A percentile compares a stretch with the other conserved stretches of the same genome.
Conservation (phyloP, 2,797 vertebrate genomes). For the Xerus rutilus region DNA sequence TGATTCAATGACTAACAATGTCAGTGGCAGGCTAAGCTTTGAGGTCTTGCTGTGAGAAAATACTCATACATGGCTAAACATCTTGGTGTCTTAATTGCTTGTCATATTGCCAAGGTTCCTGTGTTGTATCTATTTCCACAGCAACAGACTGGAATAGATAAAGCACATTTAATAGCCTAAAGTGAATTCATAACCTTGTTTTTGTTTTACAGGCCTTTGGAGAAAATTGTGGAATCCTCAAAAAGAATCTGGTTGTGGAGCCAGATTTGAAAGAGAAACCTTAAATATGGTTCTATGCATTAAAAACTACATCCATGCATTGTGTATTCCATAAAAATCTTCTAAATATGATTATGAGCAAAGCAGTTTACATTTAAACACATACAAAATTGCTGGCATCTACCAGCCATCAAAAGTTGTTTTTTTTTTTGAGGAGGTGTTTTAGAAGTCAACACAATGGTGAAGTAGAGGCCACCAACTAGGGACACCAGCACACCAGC, state of each 20-base stretch:
- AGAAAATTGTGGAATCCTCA: constrained; percentile 46
- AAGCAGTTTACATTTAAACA: constrained; percentile 76
- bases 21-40: constrained; percentile 87
- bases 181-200: constrained; percentile 76
- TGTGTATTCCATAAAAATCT: constrained; percentile 56
- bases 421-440: not conserved
- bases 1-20: constrained; percentile 92
- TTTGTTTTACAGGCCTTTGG: constrained; percentile 73
- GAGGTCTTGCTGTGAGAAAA: constrained; percentile 90
- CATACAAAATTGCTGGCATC: constrained; percentile 40
- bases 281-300: constrained; percentile 63
- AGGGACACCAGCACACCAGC: not conserved
- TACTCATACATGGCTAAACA: constrained; percentile 89
- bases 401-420: not conserved
- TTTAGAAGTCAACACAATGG: not conserved
- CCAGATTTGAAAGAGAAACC: constrained; percentile 11
- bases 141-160: constrained; percentile 86
- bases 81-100: constrained; percentile 91
- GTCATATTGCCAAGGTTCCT: constrained; percentile 87
- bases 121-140: constrained; percentile 87
- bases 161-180: constrained; percentile 85
- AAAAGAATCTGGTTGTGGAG: constrained; percentile 70
- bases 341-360: constrained; percentile 78
- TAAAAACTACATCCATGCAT: constrained; percentile 47
- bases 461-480: not conserved